These are phyloP conservation scores for Mesorhabditis sp. DNA, from an alignment of 2,888 invertebrate species.

Conservation along the genomic window DNA sequence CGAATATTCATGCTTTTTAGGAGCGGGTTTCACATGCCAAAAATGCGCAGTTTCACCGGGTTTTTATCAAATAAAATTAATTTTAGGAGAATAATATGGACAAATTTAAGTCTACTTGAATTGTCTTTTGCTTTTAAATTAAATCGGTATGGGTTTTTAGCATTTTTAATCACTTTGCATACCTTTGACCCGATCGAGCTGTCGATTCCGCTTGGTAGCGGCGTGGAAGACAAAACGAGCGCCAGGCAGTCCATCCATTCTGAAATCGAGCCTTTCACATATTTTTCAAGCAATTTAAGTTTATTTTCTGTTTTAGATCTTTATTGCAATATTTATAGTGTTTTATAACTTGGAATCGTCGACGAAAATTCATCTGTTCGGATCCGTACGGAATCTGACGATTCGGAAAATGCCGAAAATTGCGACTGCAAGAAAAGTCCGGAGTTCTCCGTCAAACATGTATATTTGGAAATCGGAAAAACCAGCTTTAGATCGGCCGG, in stretches of 20 bases:
- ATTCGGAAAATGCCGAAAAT: not conserved
- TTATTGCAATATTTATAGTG: not conserved
- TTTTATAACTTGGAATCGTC: not conserved
- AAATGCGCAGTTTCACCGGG: too few relatives aligned
- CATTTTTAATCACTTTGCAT: not conserved
- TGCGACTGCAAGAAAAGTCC: not conserved
- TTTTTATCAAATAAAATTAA: not conserved
- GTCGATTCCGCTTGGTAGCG: not conserved
- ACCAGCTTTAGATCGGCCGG: too few relatives aligned
- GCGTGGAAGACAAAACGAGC: constrained; percentile 6
- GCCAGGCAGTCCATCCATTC: constrained; percentile 7
- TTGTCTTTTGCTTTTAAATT: not conserved
- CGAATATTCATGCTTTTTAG: not conserved
- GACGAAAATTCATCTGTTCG: not conserved
- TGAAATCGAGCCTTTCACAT: not conserved
- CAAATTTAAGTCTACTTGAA: not conserved
- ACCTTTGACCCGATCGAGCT: not conserved
- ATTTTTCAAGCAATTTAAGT: too few relatives aligned
- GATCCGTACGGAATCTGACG: too few relatives aligned
- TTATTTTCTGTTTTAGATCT: not conserved
- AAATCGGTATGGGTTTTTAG: not conserved
- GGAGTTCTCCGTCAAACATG: too few relatives aligned
- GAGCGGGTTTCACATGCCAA: too few relatives aligned
- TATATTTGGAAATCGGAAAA: too few relatives aligned
- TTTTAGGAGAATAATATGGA: not conserved